These are phyloP conservation scores for Mystacides longicornis DNA, from an alignment of 2,888 invertebrate genomes.

Conservation along the genomic window DNA sequence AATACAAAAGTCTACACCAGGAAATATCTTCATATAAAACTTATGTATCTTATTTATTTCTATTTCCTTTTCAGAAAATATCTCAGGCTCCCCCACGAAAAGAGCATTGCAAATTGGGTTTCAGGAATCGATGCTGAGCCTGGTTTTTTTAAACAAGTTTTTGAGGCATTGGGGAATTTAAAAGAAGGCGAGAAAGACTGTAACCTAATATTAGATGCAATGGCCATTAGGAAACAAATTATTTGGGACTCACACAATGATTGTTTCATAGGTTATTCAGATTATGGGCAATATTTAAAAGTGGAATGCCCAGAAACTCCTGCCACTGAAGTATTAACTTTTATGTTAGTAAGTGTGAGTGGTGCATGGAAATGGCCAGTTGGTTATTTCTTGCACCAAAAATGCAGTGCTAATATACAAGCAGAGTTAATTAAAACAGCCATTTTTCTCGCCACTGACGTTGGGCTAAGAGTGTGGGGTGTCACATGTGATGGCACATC, in stretches of 20 bases:
- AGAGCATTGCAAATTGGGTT: neutral
- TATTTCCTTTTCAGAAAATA: neutral
- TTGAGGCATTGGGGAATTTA: neutral
- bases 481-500: constrained; percentile 1
- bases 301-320: constrained; percentile 3
- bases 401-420: neutral
- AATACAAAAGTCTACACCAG: neutral
- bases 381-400: neutral
- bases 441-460: neutral
- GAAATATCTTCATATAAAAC: neutral
- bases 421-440: constrained; percentile 1
- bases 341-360: neutral
- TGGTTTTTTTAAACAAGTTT: constrained; percentile 2
- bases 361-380: neutral
- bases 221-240: constrained; percentile 2
- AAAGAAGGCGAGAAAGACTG: neutral
- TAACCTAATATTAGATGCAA: neutral
- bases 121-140: constrained; percentile 1
- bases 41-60: neutral
- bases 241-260: neutral
- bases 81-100: neutral
- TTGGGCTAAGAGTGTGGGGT: neutral
- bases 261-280: neutral
- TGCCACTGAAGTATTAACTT: neutral
- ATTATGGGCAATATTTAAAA: neutral